Base-by-base conservation (phyloP, 2,113 vertebrate genomes). In the Bambusicola thoracicus region DNA sequence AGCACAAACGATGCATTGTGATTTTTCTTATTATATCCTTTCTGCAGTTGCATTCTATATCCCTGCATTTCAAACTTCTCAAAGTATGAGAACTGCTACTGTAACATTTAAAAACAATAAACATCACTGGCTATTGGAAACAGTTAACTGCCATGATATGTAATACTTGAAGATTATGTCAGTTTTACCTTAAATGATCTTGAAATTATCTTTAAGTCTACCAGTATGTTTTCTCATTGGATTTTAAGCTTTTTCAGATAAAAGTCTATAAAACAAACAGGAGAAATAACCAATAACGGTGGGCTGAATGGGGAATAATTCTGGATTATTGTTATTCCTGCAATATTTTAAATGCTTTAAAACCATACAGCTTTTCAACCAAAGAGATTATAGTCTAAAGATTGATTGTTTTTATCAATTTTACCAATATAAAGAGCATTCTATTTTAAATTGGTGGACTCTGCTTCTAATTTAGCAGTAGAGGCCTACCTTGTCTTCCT, bases 11-110 rank as follows among this genome's bases (percentile, higher is more conserved):
- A 48, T 12, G 3, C 36, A 7, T 51, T 3, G 2, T 65, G 69
- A 0, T 21, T 85, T 91, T 76, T 76, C 36, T 63, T 82, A 2
- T 41, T 79, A 4, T 5, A 13, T 34, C 32, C 15, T 90, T 29
- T 67, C 36, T 83, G 41, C 63, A 82, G 72, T 67, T 30, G 84
- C 66, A 29, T 27, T 77, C 41, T 8, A 2, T 49, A 34, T 73
- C 59, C 8, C 30, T 82, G 4, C 11, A 1, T 86, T 76, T 90
- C 74, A 16, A 34, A 11, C 14, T 77, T 17, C 81, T 13, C 48
- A 0, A 0, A 75, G 46, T 11, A 3, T 41, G 17, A 2, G 20
- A 61, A 61, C 81, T 3, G 0, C 29, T 62, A 38, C 34, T 72
- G 13, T 51, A 66, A 73, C 25, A 29, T 38, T 38, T 62, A 38